Evolutionary conservation across 2,888 invertebrate species (phyloP).

Genomic region (Drosophila prolongata): DNA sequence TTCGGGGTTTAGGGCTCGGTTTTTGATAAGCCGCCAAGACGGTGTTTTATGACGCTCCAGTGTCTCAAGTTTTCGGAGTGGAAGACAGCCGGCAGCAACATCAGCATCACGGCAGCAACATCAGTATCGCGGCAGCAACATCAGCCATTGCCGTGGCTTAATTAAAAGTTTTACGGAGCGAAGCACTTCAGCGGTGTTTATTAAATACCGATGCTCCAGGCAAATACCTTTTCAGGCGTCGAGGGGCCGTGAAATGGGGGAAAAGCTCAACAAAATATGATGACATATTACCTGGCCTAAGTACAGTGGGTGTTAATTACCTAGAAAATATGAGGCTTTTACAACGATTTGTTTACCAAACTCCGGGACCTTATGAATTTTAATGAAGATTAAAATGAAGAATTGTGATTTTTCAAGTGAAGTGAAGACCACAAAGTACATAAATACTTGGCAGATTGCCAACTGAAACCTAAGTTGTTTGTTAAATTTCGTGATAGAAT

Average conservation of each 20-base stretch:
- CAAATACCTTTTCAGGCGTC: conserved; percentile 26
- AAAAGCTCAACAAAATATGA: conserved; percentile 21
- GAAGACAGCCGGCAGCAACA: conserved; percentile 17
- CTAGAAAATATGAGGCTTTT: neutral
- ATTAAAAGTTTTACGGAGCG: conserved; percentile 68
- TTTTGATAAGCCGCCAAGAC: conserved; percentile 59
- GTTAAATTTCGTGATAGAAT: neutral
- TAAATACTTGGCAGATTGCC: neutral
- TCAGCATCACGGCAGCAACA: conserved; percentile 23
- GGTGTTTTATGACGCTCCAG: conserved; percentile 57
- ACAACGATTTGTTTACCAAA: conserved; percentile 17
- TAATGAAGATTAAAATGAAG: neutral
- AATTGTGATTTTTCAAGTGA: neutral
- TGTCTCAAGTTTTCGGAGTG: conserved; percentile 41
- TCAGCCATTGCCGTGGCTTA: conserved; percentile 49
- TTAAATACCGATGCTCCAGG: conserved; percentile 69
- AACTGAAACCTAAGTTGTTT: neutral
- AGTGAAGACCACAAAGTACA: neutral
- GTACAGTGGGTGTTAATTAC: conserved; percentile 25
- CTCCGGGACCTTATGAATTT: neutral
- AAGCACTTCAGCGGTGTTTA: conserved; percentile 60
- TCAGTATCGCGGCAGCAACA: conserved; percentile 20
- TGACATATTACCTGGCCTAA: conserved; percentile 56
- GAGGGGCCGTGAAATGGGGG: conserved; percentile 22
- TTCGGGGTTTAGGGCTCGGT: conserved; percentile 20